Percentiles rank a stretch among this genome's conserved stretches.
Evolutionary conservation across 2,113 vertebrate genomes (phyloP).

Genomic region (Baryphthengus martii): DNA sequence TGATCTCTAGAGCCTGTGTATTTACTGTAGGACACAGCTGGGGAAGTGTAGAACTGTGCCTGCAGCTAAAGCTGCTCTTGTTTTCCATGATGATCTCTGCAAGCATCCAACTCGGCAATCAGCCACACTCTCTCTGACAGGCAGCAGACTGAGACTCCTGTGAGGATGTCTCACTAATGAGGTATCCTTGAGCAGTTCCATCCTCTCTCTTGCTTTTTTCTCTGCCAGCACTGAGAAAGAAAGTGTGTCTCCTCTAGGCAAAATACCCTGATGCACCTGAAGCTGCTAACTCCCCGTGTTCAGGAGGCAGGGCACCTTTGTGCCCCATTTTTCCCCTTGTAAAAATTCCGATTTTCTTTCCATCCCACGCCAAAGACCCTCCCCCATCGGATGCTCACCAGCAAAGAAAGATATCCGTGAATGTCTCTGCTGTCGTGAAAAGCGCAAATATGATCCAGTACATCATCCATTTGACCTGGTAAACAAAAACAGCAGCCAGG

Average conservation of each 20-base stretch:
- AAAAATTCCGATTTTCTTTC: not conserved
- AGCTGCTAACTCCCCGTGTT: not conserved
- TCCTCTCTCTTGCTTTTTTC: not conserved
- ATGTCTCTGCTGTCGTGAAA: slow-evolving; percentile 92
- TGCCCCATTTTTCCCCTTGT: not conserved
- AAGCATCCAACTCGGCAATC: not conserved
- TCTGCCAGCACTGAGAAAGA: not conserved
- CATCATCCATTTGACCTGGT: slow-evolving; percentile 99
- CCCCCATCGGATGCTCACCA: slow-evolving; percentile 81
- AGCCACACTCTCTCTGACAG: not conserved
- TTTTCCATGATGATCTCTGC: not conserved
- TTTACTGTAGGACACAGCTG: not conserved
- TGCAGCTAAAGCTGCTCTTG: not conserved
- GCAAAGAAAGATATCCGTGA: slow-evolving; percentile 97
- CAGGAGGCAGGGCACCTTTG: not conserved
- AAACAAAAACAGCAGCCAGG: not conserved
- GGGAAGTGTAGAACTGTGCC: not conserved
- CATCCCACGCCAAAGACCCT: not conserved
- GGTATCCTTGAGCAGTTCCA: not conserved
- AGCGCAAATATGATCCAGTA: slow-evolving; percentile 99
- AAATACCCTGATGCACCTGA: not conserved
- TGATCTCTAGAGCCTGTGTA: not conserved
- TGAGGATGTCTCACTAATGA: not conserved
- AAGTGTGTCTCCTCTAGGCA: not conserved
- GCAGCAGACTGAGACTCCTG: not conserved